phyloP scores from a whole-genome alignment of 1,140 invertebrate genomes.

The Ridgeia piscesae region DNA sequence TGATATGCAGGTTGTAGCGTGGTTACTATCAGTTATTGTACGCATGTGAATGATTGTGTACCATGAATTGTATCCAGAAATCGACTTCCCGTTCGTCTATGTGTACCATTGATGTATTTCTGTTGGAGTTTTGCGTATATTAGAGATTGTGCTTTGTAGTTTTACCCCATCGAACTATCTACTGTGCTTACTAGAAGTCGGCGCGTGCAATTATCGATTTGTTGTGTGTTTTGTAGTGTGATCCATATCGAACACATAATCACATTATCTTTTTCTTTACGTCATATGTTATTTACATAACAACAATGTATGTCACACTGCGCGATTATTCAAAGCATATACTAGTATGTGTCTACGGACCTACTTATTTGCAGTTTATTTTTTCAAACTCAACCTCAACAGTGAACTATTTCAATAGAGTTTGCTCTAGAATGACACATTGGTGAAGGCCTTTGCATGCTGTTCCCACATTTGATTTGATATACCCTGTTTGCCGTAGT shows the following conservation, averaged over 20 bases:
- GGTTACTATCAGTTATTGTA: background rate
- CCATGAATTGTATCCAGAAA: background rate
- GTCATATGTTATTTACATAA: background rate
- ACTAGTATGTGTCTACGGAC: background rate
- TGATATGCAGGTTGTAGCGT: background rate
- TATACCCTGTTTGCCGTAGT: background rate
- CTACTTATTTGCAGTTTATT: background rate
- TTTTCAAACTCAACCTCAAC: background rate
- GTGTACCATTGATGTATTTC: background rate
- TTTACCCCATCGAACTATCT: background rate
- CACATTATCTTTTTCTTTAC: background rate
- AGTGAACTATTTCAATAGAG: background rate
- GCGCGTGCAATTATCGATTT: background rate
- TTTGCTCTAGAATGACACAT: no score
- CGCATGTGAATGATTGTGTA: background rate
- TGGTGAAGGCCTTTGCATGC: background rate
- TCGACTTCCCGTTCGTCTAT: background rate
- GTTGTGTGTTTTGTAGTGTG: background rate
- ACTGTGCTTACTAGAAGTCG: background rate
- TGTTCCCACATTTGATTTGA: background rate
- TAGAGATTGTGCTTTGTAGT: background rate
- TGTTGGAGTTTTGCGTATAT: background rate
- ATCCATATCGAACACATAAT: background rate
- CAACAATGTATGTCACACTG: background rate
- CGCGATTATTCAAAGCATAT: background rate